phyloP scores from a whole-genome alignment of 2,113 vertebrate species.

The Laticauda laticaudata region DNA sequence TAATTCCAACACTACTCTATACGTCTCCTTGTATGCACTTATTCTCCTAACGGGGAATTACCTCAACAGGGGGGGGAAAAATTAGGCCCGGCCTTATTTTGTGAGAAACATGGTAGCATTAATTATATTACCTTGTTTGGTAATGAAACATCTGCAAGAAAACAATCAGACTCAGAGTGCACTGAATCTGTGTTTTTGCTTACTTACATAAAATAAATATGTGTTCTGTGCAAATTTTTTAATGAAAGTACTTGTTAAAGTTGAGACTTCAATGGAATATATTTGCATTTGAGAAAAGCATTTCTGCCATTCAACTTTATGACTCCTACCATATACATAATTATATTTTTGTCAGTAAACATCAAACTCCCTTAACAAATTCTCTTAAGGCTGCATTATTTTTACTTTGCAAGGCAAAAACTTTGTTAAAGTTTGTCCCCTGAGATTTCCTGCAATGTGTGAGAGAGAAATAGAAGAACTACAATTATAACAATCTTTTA shows the following conservation, averaged over 20 bases:
- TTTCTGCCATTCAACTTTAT: background rate
- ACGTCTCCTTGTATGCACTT: too few relatives aligned
- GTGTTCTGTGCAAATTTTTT: background rate
- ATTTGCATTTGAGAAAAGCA: background rate
- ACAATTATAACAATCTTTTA: background rate
- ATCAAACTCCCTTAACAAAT: background rate
- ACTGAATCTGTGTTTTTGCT: too few relatives aligned
- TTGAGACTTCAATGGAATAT: background rate
- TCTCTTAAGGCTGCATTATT: background rate
- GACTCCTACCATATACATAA: background rate
- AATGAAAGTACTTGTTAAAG: background rate
- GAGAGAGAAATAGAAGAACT: background rate
- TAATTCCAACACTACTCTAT: too few relatives aligned
- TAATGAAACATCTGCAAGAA: too few relatives aligned
- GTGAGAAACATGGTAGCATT: too few relatives aligned
- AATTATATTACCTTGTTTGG: too few relatives aligned
- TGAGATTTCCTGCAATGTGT: background rate
- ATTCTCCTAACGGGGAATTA: too few relatives aligned
- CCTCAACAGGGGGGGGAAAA: too few relatives aligned
- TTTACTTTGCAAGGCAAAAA: background rate
- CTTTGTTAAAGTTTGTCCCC: background rate
- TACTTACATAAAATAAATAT: background rate
- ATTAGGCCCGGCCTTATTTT: too few relatives aligned
- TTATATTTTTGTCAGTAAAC: background rate
- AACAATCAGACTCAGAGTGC: too few relatives aligned